Conservation (phyloP, 2,888 invertebrate species). For the Serrognathus titanus region DNA sequence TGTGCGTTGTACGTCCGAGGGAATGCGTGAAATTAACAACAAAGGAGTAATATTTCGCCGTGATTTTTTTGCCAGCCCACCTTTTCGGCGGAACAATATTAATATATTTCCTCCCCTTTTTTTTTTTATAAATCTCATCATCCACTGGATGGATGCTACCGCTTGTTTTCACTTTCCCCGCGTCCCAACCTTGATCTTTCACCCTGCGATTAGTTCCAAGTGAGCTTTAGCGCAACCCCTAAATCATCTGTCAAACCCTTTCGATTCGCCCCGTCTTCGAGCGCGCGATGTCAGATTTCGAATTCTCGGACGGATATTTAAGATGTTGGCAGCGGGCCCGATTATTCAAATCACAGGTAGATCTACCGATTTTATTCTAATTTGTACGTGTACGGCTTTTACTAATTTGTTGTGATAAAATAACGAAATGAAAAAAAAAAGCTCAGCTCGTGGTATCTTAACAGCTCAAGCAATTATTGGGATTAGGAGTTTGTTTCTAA, state of each 20-base stretch:
- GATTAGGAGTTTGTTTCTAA: not conserved
- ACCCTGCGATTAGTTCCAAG: constrained; percentile 15
- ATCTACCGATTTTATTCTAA: too few species aligned
- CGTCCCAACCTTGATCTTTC: constrained; percentile 12
- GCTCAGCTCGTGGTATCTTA: too few species aligned
- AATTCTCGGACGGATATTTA: not conserved
- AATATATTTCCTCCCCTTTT: constrained; percentile 18
- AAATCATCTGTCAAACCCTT: constrained; percentile 19
- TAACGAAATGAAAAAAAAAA: too few species aligned
- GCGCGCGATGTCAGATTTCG: not conserved
- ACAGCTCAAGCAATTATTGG: not conserved
- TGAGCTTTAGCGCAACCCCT: constrained; percentile 11
- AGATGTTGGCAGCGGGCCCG: not conserved
- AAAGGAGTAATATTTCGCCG: not conserved
- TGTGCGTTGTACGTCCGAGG: not conserved
- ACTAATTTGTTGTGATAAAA: too few species aligned
- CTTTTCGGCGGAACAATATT: not conserved
- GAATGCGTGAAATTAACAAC: not conserved
- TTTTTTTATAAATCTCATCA: constrained; percentile 12
- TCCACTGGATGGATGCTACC: constrained; percentile 13
- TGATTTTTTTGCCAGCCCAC: not conserved
- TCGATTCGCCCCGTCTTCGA: constrained; percentile 7
- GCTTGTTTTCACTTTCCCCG: constrained; percentile 12
- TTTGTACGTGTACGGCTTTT: too few species aligned
- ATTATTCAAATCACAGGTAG: too few species aligned